Evolutionary conservation across 92 coral and sea anemone genomes (phyloP).

Genomic region (Hydrozoanthus gracilis): DNA sequence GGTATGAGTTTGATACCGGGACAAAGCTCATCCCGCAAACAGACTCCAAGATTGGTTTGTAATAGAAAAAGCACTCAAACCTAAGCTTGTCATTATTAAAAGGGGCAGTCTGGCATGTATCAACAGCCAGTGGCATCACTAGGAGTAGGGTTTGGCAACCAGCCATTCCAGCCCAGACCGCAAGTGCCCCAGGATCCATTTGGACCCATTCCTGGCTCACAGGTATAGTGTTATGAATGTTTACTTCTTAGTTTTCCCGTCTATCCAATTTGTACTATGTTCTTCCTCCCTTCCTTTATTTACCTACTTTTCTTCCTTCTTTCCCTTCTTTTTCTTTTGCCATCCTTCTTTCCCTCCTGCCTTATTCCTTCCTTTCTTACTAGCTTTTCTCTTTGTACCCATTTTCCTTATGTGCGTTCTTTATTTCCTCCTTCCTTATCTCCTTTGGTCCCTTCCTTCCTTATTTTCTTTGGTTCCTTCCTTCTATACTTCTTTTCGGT

Average conservation of each 20-base stretch:
- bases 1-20: no score
- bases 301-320: neutral
- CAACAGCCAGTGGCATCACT: conserved; percentile 66
- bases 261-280: neutral
- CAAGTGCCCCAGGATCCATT: conserved; percentile 80
- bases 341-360: neutral
- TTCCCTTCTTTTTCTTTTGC: neutral
- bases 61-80: no score
- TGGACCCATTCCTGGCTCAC: conserved; percentile 91
- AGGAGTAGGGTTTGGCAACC: conserved; percentile 55
- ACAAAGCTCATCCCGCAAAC: no score
- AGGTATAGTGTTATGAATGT: conserved; percentile 57
- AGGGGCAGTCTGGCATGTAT: conserved; percentile 78
- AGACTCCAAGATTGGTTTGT: no score
- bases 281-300: no score
- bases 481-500: neutral
- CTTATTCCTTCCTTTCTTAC: neutral
- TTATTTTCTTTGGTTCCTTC: neutral
- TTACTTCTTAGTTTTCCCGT: neutral
- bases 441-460: neutral
- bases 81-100: neutral
- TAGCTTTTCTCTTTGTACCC: neutral
- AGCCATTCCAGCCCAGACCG: conserved; percentile 70
- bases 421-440: neutral
- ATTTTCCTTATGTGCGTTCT: neutral